These are phyloP conservation scores for Anarhynchus alexandrinus DNA, from an alignment of 2,113 vertebrate species.

Conservation along the genomic window DNA sequence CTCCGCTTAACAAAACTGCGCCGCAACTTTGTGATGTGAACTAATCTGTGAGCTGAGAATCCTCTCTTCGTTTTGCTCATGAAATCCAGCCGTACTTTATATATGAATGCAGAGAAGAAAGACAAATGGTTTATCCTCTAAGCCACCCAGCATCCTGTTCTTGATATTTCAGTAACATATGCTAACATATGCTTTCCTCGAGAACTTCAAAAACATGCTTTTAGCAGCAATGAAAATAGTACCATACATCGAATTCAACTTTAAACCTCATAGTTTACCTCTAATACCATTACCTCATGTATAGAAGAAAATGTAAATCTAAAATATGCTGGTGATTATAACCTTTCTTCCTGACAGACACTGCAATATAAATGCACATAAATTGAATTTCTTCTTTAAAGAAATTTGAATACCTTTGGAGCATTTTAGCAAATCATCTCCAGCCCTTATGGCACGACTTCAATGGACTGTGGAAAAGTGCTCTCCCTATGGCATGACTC, in stretches of 20 bases:
- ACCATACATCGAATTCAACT: conserved; percentile 73
- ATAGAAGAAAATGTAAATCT: conserved; percentile 84
- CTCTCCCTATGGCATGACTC: conserved; percentile 86
- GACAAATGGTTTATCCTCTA: conserved; percentile 70
- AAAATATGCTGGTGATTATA: conserved; percentile 94
- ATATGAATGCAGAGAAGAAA: conserved; percentile 66
- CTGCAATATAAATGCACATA: conserved; percentile 99
- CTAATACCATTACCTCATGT: conserved; percentile 83
- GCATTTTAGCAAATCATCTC: conserved; percentile 95
- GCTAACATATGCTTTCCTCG: conserved; percentile 77
- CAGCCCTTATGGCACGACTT: conserved; percentile 91
- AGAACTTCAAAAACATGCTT: conserved; percentile 78
- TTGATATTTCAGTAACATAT: conserved; percentile 76
- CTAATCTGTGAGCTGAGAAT: conserved; percentile 17
- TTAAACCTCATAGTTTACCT: conserved; percentile 73
- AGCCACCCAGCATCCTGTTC: conserved; percentile 72
- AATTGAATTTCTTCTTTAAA: conserved; percentile 98
- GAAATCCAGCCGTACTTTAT: conserved; percentile 49
- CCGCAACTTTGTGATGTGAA: neutral
- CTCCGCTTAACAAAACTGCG: neutral
- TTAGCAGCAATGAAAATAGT: conserved; percentile 75
- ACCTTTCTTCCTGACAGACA: conserved; percentile 97
- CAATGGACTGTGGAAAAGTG: conserved; percentile 90
- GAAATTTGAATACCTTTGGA: conserved; percentile 95
- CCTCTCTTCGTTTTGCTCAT: neutral